Evolutionary conservation across 1,140 invertebrate genomes (phyloP), one percentile per base, ranked within the genome.

Genomic region (Myzus persicae): DNA sequence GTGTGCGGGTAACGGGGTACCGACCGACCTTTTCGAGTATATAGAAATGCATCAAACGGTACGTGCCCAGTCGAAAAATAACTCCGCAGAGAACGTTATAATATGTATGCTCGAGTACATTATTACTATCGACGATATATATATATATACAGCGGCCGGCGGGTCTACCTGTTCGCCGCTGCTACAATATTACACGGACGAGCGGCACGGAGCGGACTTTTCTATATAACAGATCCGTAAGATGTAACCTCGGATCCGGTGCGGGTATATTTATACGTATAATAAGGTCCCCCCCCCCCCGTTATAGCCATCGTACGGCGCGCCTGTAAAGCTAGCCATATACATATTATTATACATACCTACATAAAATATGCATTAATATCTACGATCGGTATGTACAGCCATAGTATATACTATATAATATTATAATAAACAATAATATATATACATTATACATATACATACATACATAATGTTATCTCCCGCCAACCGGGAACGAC

Each of bases 21-120:
- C 44, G 85, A 76, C n/a, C 59, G 59, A 76, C 59, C 59, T 76
- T 76, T 76, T 76, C 31, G 31, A 76, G 59, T 76, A 76, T 22
- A 89, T 87, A 48, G 46, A 89, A 38, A 51, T 89, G 44, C n/a
- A 51, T 89, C 87, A 89, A 89, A 89, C n/a, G 87, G 46, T 87
- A 87, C 85, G 85, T 87, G 85, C 85, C 7, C 85, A 31, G 42
- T 46, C n/a, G 44, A 88, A 46, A 48, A 46, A 36, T 40, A 84
- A 40, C 82, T 76, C 59, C 59, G 59, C 9, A 26, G 24, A 84
- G 38, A 40, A 84, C 82, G 38, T 22, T 40, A 26, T 22, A 38
- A 82, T 38, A 82, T 38, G 76, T 82, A 82, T 87, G n/a, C 26
- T 20, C 24, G 48, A 18, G n/a, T 76, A n/a, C 14, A n/a, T n/a